Conservation (phyloP, 2,888 invertebrate species). For the Pachliopta kotzebuea region DNA sequence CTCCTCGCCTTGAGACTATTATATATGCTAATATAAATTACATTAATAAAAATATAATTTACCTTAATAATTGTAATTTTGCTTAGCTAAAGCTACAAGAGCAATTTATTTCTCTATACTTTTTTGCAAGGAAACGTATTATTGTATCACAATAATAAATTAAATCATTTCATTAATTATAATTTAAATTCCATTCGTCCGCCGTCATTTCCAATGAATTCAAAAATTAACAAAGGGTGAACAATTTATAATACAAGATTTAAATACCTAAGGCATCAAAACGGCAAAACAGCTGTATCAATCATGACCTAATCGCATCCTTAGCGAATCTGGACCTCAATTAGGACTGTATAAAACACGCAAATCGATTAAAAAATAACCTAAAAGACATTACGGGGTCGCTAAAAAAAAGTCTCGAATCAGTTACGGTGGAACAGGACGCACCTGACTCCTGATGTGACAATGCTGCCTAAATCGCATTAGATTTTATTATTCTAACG, state of each 20-base stretch:
- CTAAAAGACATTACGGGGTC: constrained; percentile 59
- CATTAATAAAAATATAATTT: too few relatives aligned
- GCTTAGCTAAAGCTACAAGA: background rate
- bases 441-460: constrained; percentile 37
- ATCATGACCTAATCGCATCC: constrained; percentile 75
- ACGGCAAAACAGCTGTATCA: constrained; percentile 55
- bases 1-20: too few relatives aligned
- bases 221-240: constrained; percentile 40
- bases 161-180: constrained; percentile 44
- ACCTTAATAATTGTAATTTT: background rate
- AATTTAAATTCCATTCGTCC: constrained; percentile 48
- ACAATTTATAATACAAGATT: constrained; percentile 45
- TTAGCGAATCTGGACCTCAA: constrained; percentile 74
- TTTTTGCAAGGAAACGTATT: constrained; percentile 35
- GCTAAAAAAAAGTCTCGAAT: constrained; percentile 60
- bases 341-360: constrained; percentile 69
- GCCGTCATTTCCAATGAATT: constrained; percentile 52
- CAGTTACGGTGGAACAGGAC: constrained; percentile 43
- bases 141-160: constrained; percentile 29
- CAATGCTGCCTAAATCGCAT: constrained; percentile 30
- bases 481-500: constrained; percentile 33
- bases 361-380: constrained; percentile 59
- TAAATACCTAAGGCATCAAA: constrained; percentile 45
- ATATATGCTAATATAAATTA: too few relatives aligned
- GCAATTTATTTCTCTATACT: constrained; percentile 1